Base-by-base conservation (phyloP, 2,113 vertebrate species). In the Petromus typicus region DNA sequence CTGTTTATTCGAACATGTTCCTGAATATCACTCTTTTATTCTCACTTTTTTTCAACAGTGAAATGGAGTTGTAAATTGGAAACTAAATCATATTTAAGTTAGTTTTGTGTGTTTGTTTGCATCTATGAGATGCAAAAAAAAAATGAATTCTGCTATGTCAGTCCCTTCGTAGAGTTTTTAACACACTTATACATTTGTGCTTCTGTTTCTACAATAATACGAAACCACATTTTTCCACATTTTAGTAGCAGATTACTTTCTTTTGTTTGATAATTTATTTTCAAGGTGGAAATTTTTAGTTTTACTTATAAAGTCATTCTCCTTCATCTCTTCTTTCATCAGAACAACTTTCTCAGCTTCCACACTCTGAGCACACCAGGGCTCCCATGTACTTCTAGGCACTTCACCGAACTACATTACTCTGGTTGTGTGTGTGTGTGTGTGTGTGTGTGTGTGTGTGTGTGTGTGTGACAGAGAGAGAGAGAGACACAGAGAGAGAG, bases 1-100 rank as follows among this genome's bases (percentile, higher is more conserved):
- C 25, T 94, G 93, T 97, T 96, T 85, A 84, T 96, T 98, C 96
- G 75, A 40, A 97, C 37, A 56, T 90, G 37, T 95, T 63, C 90
- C 90, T 91, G 73, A 67, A 96, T 90, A 88, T 85, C 59, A 80
- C 48, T 91, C 73, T 84, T 84, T 75, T 86, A 76, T 86, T 45
- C 78, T 95, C 84, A 90, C 66, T n/a, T 91, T 96, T 95, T 92
- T 93, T 86, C 51, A 83, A 91, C 84, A 32, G 56, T 95, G 87
- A 90, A 97, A 94, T 17, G 20, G 14, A 95, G 81, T 22, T 23
- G 10, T 10, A 32, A 18, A n/a, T 91, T 63, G 89, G 40, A 73
- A 95, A 67, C 91, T 34, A 86, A 93, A 4, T 22, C 87, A 57
- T n/a, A 96, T 91, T 93, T 82, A 90, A 17, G 71, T 30, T 45